Evolutionary conservation across 2,113 vertebrate species (phyloP).

Genomic region (Gymnobelideus leadbeateri): DNA sequence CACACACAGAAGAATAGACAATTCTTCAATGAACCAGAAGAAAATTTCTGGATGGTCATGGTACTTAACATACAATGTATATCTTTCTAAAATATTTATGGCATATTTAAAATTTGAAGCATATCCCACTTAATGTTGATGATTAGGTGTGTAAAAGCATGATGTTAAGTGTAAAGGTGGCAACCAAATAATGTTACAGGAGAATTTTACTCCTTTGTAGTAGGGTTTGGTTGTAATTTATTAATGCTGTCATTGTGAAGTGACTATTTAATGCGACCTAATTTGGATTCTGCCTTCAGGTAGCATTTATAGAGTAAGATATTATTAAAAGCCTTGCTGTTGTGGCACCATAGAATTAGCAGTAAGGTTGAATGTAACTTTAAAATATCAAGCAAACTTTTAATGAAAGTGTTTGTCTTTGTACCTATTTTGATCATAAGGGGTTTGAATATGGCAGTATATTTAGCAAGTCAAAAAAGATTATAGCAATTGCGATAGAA

Average conservation of each 20-base stretch:
- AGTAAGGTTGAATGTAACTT: conserved; percentile 22
- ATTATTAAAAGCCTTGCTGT: conserved; percentile 6
- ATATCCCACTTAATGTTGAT: background rate
- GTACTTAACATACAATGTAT: conserved; percentile 85
- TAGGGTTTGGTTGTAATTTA: background rate
- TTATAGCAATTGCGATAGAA: background rate
- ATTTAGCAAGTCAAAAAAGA: conserved; percentile 17
- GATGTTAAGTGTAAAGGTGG: background rate
- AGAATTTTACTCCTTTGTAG: background rate
- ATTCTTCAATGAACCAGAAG: conserved; percentile 97
- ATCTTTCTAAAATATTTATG: conserved; percentile 53
- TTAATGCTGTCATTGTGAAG: background rate
- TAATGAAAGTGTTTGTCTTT: conserved; percentile 17
- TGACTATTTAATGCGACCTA: background rate
- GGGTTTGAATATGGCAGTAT: conserved; percentile 7
- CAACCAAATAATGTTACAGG: background rate
- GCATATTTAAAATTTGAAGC: background rate
- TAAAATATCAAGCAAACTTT: conserved; percentile 21
- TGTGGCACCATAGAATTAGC: background rate
- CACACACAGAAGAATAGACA: conserved; percentile 99
- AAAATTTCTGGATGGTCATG: conserved; percentile 99
- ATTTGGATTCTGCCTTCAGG: background rate
- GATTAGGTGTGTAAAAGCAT: background rate
- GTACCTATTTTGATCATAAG: conserved; percentile 27
- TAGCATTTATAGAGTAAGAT: conserved; percentile 6